Evolutionary conservation across 2,888 invertebrate species (phyloP), one percentile per base, ranked within the genome.

Genomic region (Nasonia oneida): DNA sequence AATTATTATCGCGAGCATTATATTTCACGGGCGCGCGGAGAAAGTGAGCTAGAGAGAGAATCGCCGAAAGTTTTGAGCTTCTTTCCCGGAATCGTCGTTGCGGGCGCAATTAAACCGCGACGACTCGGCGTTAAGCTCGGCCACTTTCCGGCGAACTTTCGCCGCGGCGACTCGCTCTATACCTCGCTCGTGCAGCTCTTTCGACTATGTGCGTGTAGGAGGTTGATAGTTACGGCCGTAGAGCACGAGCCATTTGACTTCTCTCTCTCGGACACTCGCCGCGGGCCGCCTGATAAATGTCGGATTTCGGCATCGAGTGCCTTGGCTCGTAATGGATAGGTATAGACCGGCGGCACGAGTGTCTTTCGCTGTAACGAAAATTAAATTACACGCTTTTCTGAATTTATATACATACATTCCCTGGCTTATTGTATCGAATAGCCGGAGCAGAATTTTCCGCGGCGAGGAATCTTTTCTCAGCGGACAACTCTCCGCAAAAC

Each of bases 91-190:
- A 79, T 64, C 61, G 71, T 23, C 50, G 42, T 76, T 73, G n/a
- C 73, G 83, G 61, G n/a, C 57, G 73, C 71, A 83, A 77, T 83
- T 73, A 83, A 78, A 83, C 15, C 33, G 37, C 47, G 53, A 67
- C 39, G 75, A 50, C 42, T 14, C 15, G 23, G 23, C 23, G 23
- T 23, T 23, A 23, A 23, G 23, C 23, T 23, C 23, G 29, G 70
- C 70, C 53, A 70, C 76, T 82, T 82, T 76, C 53, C 67, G 47
- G n/a, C 29, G 50, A 70, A 70, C 53, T 76, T 81, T 81, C 57
- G 23, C 70, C 29, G 15, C 6, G 37, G 37, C 37, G 37, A 37
- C 37, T 37, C 4, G 37, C 37, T 37, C 37, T 37, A 37, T 37
- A 37, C 37, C 37, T n/a, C 5, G 37, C 53, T 70, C 64, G 53